These are phyloP conservation scores for Glossosoma conforme DNA, from an alignment of 1,140 invertebrate genomes.

Conservation along the genomic window DNA sequence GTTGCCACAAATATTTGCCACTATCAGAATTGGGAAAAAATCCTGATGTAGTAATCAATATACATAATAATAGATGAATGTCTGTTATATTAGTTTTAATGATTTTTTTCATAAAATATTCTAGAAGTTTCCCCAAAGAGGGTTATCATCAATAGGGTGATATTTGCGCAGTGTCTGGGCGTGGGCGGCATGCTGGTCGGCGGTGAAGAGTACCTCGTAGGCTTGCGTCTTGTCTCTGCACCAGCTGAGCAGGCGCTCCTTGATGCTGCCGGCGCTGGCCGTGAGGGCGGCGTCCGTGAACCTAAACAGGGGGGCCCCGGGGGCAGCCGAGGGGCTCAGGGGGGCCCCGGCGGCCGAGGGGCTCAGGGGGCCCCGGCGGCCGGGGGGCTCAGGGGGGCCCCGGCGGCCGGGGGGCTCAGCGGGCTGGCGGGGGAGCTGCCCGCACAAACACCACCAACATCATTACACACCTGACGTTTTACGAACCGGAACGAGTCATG, in stretches of 20 bases:
- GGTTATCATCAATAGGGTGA: no score
- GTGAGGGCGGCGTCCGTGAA: conserved; percentile 81
- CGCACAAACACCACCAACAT: no score
- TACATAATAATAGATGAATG: no score
- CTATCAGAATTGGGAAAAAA: no score
- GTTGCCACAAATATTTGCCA: no score
- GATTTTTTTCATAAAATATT: no score
- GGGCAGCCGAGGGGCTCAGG: conserved; percentile 57
- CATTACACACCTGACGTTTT: no score
- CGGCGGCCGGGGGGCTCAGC: no score
- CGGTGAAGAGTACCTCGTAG: conserved; percentile 72
- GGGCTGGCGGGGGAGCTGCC: conserved; percentile 56
- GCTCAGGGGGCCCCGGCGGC: conserved; percentile 54
- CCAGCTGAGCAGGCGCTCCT: conserved; percentile 93
- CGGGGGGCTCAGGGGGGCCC: conserved; percentile 56
- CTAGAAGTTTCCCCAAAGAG: no score
- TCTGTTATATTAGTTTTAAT: no score
- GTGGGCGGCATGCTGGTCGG: conserved; percentile 23
- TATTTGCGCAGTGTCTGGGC: not conserved
- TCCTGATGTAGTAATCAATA: no score
- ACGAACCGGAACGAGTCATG: no score
- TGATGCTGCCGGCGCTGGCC: conserved; percentile 86
- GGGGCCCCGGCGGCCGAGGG: conserved; percentile 58
- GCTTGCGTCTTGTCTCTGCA: conserved; percentile 92
- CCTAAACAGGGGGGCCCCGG: conserved; percentile 65